Base-by-base conservation (phyloP, 2,888 invertebrate genomes). In the Torymus auratus region DNA sequence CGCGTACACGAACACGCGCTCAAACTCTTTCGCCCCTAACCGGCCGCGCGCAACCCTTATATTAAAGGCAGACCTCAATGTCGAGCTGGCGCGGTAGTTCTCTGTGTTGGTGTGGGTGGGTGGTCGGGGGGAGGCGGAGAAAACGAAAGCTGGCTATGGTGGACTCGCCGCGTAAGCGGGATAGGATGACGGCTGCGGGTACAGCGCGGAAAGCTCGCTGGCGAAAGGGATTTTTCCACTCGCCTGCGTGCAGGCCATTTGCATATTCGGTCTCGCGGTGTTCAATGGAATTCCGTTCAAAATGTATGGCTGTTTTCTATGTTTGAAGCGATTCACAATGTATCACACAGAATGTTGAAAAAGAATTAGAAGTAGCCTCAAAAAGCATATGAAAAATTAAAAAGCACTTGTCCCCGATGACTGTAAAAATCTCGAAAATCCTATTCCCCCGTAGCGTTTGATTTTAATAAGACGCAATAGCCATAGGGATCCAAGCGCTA, bases 21-120 rank as follows among this genome's bases (percentile, higher is more conserved):
- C 77, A 65, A 78, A 75, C 78, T 82, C 68, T 78, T 80, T 79
- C 75, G 64, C 56, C 67, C 70, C 62, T 58, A 61, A 65, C 65
- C 61, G 65, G 85, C 85, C 53, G 80, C 80, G 84, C 85, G 86
- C 89, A 89, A 90, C 90, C 90, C 90, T 90, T 90, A 90, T 89
- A 89, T 90, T 90, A 89, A 82, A 77, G 79, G 69, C 79, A 77
- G 82, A 82, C 79, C 78, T 82, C 82, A 77, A 82, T 78, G 80
- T 65, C 89, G 87, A 85, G 85, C 17, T 85, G 73, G 72, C 81
- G 83, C 77, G 80, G 80, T 41, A 10, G 41, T 41, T 41, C 41
- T 7, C 7, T 41, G 7, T 41, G 7, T 41, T 41, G 41, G 41
- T 41, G 41, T 41, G 82, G 81, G 69, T 17, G 74, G 67, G 73